Evolutionary conservation across 1,140 invertebrate species (phyloP).

Genomic region (Holotrichia oblita): DNA sequence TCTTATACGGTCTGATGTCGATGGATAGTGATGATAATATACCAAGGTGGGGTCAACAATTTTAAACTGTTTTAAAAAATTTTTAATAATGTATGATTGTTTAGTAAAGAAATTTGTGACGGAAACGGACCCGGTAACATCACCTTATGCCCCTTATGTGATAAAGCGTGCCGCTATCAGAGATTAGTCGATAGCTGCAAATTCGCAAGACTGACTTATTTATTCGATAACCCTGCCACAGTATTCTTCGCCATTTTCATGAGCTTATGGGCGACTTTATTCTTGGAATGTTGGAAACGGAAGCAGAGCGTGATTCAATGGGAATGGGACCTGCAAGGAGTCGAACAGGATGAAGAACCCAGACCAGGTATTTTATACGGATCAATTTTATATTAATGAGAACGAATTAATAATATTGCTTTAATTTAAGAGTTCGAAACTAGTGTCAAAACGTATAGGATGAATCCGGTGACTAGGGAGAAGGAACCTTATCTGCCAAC

Average conservation of each 20-base stretch:
- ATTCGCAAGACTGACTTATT: conserved; percentile 90
- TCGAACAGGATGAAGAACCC: conserved; percentile 85
- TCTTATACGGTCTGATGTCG: conserved; percentile 86
- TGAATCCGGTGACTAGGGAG: conserved; percentile 88
- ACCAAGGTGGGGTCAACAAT: conserved; percentile 72
- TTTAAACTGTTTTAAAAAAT: not conserved
- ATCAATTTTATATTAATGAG: not conserved
- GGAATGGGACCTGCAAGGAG: conserved; percentile 91
- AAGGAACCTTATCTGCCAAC: conserved; percentile 86
- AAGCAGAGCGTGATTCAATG: conserved; percentile 86
- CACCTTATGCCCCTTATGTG: conserved; percentile 86
- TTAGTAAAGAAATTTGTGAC: conserved; percentile 90
- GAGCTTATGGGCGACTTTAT: conserved; percentile 96
- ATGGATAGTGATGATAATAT: conserved; percentile 84
- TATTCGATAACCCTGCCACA: conserved; percentile 97
- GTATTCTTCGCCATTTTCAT: conserved; percentile 98
- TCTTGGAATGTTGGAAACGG: conserved; percentile 93
- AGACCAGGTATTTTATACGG: conserved; percentile 67
- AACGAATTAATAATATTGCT: not conserved
- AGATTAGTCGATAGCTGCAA: conserved; percentile 84
- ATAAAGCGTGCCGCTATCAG: conserved; percentile 87
- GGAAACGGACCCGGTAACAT: conserved; percentile 74
- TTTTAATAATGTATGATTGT: conserved; percentile 51
- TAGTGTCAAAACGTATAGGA: conserved; percentile 83
- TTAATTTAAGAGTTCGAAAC: conserved; percentile 78